Evolutionary conservation across 37 sponge, comb jelly and placozoan genomes (phyloP).

Genomic region (Chondrosia reniformis): DNA sequence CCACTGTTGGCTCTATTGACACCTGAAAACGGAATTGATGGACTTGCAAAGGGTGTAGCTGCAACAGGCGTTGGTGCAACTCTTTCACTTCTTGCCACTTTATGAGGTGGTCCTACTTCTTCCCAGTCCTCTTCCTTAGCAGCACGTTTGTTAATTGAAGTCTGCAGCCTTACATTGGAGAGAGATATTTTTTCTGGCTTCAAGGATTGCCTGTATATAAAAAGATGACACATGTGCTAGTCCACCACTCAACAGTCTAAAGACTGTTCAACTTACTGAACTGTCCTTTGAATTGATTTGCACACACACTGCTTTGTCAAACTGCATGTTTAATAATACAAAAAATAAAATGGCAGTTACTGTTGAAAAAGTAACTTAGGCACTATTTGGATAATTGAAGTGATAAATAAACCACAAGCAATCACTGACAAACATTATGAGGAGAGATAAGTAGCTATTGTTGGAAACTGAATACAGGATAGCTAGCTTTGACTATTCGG

Average conservation of each 20-base stretch:
- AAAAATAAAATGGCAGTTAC: not conserved
- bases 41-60: too few relatives aligned
- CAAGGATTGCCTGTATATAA: conserved; percentile 1
- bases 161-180: conserved; percentile 1
- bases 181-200: not conserved
- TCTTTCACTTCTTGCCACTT: too few relatives aligned
- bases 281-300: not conserved
- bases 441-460: too few relatives aligned
- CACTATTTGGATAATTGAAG: too few relatives aligned
- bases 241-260: not conserved
- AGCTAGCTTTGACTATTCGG: too few relatives aligned
- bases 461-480: too few relatives aligned
- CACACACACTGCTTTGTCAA: not conserved
- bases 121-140: too few relatives aligned
- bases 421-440: too few relatives aligned
- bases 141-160: too few relatives aligned
- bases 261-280: not conserved
- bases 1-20: not conserved
- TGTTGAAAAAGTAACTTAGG: not conserved
- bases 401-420: not conserved
- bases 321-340: not conserved
- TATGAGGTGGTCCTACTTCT: too few relatives aligned
- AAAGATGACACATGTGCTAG: not conserved
- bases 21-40: too few relatives aligned
- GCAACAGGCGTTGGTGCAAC: too few relatives aligned